These are phyloP conservation scores for Tricholaema leucomelas DNA, from an alignment of 2,113 vertebrate genomes.

Conservation along the genomic window DNA sequence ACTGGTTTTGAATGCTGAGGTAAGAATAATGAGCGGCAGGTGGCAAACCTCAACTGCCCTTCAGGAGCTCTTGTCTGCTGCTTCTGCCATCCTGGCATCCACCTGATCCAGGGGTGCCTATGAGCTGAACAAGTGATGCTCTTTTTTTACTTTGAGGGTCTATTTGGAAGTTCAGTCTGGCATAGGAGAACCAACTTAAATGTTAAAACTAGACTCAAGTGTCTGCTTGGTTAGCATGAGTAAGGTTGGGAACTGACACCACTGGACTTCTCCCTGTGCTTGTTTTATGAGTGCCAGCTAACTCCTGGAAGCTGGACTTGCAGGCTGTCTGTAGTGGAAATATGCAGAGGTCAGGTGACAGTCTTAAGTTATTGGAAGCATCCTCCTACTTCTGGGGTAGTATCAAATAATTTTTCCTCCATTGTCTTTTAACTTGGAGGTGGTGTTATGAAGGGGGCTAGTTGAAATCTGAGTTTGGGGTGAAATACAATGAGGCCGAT, in stretches of 20 bases:
- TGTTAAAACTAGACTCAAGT: neutral
- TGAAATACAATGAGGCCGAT: no score
- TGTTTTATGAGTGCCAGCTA: neutral
- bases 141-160: neutral
- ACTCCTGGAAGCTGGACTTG: neutral
- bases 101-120: neutral
- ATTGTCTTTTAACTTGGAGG: neutral
- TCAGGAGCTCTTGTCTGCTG: neutral
- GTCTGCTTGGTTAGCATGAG: neutral
- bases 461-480: no score
- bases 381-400: neutral
- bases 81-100: neutral
- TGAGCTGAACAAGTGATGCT: neutral
- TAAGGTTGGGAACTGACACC: neutral
- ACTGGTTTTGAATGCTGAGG: neutral
- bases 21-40: neutral
- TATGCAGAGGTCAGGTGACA: neutral
- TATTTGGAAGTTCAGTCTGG: neutral
- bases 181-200: neutral
- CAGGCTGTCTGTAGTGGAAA: neutral
- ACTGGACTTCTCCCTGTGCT: fast-evolving
- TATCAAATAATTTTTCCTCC: neutral
- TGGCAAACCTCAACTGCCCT: neutral
- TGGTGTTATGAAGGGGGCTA: no score
- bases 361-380: neutral